Evolutionary conservation across 53 echinoderm and acorn worm species (phyloP).

Genomic region (Luidia sarsii): DNA sequence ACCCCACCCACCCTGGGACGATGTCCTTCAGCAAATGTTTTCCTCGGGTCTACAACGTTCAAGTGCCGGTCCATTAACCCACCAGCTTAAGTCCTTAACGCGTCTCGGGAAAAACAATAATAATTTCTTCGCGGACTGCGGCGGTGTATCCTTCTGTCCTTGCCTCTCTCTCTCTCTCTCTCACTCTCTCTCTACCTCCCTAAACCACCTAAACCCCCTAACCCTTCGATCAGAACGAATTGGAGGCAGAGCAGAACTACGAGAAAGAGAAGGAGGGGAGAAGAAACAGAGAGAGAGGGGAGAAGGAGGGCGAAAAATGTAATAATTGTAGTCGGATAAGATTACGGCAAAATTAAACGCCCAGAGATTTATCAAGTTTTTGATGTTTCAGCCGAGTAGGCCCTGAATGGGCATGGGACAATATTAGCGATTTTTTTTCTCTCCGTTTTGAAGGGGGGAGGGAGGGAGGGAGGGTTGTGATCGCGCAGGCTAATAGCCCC

Average conservation of each 20-base stretch:
- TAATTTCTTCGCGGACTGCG: constrained; percentile 24
- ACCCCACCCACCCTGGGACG: too few species aligned
- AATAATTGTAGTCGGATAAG: constrained; percentile 57
- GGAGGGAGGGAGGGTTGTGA: constrained; percentile 38
- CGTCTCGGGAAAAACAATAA: constrained; percentile 15
- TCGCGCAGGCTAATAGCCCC: constrained; percentile 30
- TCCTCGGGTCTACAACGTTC: neutral
- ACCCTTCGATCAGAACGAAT: too few species aligned
- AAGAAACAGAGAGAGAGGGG: neutral
- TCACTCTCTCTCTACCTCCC: too few species aligned
- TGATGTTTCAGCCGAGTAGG: constrained; percentile 55
- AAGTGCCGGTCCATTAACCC: constrained; percentile 19
- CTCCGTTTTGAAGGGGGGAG: too few species aligned
- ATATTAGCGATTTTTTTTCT: too few species aligned
- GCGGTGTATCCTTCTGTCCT: too few species aligned
- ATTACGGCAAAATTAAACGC: constrained; percentile 57
- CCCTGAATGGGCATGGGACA: constrained; percentile 28
- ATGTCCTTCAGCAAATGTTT: neutral
- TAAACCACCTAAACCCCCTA: too few species aligned
- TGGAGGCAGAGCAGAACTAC: too few species aligned
- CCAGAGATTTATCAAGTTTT: constrained; percentile 56
- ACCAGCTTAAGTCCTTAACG: constrained; percentile 27
- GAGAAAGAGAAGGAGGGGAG: neutral
- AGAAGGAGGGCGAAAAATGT: constrained; percentile 25
- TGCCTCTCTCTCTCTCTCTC: neutral